Base-by-base conservation (phyloP, 2,797 vertebrate species). In the Graptemys geographica region DNA sequence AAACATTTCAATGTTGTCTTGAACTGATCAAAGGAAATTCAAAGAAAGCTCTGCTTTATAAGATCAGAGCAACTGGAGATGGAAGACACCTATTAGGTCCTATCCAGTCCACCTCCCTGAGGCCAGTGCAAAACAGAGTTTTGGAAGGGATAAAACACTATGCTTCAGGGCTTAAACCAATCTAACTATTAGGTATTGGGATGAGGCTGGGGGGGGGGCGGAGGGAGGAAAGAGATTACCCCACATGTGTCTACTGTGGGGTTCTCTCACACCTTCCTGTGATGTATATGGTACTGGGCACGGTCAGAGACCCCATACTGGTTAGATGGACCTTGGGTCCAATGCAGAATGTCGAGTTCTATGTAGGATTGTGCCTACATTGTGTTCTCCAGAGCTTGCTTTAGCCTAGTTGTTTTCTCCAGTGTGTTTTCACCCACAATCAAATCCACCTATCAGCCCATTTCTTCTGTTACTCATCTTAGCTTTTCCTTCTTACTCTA, bases 401-500 rank as follows among this genome's bases (percentile, higher is more conserved):
- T 59, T 55, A 15, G 27, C 27, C 18, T 59, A 28, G 25, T 11
- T 81, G 15, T 27, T 18, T 41, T 57, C 16, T 82, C 41, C 41
- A 31, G 65, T 41, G 65, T 25, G 9, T 21, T 81, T 76, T 3
- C 18, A n/a, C 9, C 19, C 72, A 37, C 4, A 59, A 80, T n/a
- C 31, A 49, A 8, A 28, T 13, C 49, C 90, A 93, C 59, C 57
- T 23, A 0, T 25, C n/a, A 55, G 13, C 27, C 49, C 49, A 51
- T 21, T 88, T 23, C 82, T 51, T 33, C 1, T 88, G n/a, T 16
- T 62, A 79, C 23, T 52, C 12, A 52, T 78, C 90, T 85, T 23
- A 76, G 31, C n/a, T 23, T 49, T 83, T 93, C 87, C 81, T 76
- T 90, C 56, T 83, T 79, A 84, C 47, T n/a, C 87, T 28, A 52